phyloP scores from a whole-genome alignment of 1,140 invertebrate genomes.

The Leptonema lineaticorne region DNA sequence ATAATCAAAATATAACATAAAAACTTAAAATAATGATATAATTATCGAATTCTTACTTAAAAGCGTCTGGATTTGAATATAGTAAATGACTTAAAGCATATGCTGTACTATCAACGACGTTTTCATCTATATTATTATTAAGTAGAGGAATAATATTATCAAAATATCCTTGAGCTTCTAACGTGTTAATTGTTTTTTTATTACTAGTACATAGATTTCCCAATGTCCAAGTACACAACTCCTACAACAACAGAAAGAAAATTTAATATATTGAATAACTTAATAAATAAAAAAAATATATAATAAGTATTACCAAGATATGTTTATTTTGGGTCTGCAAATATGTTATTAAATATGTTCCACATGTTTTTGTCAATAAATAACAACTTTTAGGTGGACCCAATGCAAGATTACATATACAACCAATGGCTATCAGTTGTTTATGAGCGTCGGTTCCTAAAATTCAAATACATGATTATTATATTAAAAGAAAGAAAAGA shows the following conservation, averaged over 20 bases:
- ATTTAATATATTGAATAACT: background rate
- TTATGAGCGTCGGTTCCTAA: slow-evolving; percentile 48
- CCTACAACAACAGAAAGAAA: slow-evolving; percentile 41
- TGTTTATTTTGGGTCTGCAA: slow-evolving; percentile 48
- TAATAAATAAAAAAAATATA: background rate
- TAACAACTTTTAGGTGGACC: slow-evolving; percentile 46
- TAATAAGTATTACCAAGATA: slow-evolving; percentile 44
- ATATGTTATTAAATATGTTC: slow-evolving; percentile 49
- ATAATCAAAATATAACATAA: background rate
- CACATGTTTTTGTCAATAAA: slow-evolving; percentile 46
- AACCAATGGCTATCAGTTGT: slow-evolving; percentile 50
- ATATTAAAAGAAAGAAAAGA: background rate
- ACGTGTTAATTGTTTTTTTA: slow-evolving; percentile 42
- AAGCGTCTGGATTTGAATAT: background rate
- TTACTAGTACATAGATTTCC: slow-evolving; percentile 50
- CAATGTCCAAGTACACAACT: slow-evolving; percentile 50
- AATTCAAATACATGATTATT: background rate
- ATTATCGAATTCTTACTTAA: slow-evolving; percentile 44
- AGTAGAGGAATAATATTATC: slow-evolving; percentile 43
- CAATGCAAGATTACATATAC: slow-evolving; percentile 52
- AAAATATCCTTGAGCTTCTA: slow-evolving; percentile 48
- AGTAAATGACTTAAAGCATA: slow-evolving; percentile 47
- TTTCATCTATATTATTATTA: slow-evolving; percentile 29
- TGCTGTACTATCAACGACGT: slow-evolving; percentile 44
- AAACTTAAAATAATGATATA: background rate